phyloP scores from a whole-genome alignment of 2,888 invertebrate species.

The Hybos culiciformis region DNA sequence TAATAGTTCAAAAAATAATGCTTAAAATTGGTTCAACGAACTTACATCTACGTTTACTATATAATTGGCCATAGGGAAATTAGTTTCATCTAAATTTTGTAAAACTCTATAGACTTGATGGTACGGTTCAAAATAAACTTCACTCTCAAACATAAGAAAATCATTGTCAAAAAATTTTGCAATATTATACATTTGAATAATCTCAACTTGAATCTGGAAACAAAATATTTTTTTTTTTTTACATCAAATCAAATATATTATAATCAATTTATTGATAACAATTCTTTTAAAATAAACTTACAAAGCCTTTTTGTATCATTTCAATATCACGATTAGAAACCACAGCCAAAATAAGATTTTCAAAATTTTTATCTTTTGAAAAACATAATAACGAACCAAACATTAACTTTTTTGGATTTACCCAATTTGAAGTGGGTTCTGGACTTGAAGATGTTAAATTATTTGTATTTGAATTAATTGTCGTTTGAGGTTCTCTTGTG shows the following conservation, averaged over 20 bases:
- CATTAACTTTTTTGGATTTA: constrained; percentile 20
- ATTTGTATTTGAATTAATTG: background rate
- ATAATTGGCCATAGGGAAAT: constrained; percentile 54
- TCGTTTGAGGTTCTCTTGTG: background rate
- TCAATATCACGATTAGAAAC: constrained; percentile 45
- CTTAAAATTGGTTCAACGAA: too few relatives aligned
- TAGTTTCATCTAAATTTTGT: constrained; percentile 40
- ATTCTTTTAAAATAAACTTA: constrained; percentile 28
- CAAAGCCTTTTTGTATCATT: constrained; percentile 41
- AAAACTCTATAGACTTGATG: constrained; percentile 58
- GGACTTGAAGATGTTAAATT: background rate
- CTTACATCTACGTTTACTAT: constrained; percentile 46
- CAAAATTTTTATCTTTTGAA: constrained; percentile 49
- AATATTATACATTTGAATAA: constrained; percentile 26
- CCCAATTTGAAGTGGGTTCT: background rate
- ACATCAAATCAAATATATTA: background rate
- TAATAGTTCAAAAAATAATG: too few relatives aligned
- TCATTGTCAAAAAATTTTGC: constrained; percentile 28
- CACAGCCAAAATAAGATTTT: constrained; percentile 52
- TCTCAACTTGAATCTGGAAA: constrained; percentile 27
- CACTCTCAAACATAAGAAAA: constrained; percentile 59
- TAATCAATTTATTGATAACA: background rate
- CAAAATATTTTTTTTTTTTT: background rate
- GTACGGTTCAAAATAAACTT: constrained; percentile 72
- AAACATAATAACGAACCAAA: constrained; percentile 58